A percentile compares a stretch with the other conserved stretches of the same genome.
phyloP scores from a whole-genome alignment of 2,888 invertebrate genomes.

The Lasioglossum lativentre region DNA sequence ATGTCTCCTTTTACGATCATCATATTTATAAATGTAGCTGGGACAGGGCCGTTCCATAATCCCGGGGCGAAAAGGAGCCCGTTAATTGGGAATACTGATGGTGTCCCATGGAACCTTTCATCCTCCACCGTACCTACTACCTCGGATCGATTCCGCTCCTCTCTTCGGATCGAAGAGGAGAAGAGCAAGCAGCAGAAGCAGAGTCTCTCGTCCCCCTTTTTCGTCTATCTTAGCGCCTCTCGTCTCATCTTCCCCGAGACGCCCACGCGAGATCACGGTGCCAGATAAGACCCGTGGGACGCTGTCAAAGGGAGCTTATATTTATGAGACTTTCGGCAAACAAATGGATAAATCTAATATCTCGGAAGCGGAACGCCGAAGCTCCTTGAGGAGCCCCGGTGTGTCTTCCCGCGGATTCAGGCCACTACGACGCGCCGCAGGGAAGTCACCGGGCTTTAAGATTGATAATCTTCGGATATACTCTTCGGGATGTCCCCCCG shows the following conservation, averaged over 20 bases:
- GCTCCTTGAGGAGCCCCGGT: constrained; percentile 63
- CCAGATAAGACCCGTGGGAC: constrained; percentile 79
- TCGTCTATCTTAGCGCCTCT: constrained; percentile 38
- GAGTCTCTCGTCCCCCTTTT: constrained; percentile 20
- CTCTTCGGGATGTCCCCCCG: background rate
- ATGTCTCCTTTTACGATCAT: constrained; percentile 76
- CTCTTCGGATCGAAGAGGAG: background rate
- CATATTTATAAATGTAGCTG: constrained; percentile 76
- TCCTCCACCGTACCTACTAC: constrained; percentile 51
- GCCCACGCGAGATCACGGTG: constrained; percentile 74
- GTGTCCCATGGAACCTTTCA: constrained; percentile 65
- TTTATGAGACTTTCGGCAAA: constrained; percentile 84
- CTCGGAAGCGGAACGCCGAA: constrained; percentile 69
- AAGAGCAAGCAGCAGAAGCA: background rate
- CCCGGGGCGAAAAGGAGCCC: constrained; percentile 79
- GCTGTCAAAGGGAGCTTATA: constrained; percentile 83
- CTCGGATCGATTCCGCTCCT: constrained; percentile 74
- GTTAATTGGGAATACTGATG: constrained; percentile 83
- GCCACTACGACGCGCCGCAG: constrained; percentile 1
- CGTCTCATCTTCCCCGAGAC: constrained; percentile 64
- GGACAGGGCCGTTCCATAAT: constrained; percentile 48
- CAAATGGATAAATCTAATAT: constrained; percentile 84
- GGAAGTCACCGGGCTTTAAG: background rate
- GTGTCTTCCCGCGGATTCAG: constrained; percentile 37
- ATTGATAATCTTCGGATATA: constrained; percentile 32